Evolutionary conservation across 2,797 vertebrate genomes (phyloP), one percentile per base, ranked within the genome.

Genomic region (Sternotherus odoratus): DNA sequence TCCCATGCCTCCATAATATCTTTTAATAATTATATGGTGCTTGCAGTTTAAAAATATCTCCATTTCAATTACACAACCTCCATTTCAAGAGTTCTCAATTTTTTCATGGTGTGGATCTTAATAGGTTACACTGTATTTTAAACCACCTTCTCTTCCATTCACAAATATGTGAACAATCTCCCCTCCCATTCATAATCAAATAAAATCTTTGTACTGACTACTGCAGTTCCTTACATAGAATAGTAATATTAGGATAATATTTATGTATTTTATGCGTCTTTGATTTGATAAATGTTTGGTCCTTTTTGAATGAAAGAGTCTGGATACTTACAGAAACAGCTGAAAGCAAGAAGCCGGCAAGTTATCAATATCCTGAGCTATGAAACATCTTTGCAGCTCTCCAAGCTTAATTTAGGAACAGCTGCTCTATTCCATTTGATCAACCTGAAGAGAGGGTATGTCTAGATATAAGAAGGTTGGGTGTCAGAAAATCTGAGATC

Each of bases 121-220:
- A 66, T 36, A 21, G 63, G 63, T 36, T 36, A 66, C 36, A 43
- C 43, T 43, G 43, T 43, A 66, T 36, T 36, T 66, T 36, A n/a
- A 36, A 39, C 19, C 36, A 69, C 36, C n/a, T 69, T 69, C 36
- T 5, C 63, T 66, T 66, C 36, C 36, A 39, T 69, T 69, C 36
- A 39, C 63, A 69, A 69, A 69, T 12, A 3, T 36, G 63, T 39
- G 36, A 69, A 69, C 9, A 36, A 24, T 69, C 21, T 39, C 66
- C 21, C 21, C 12, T 75, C 56, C 78, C 75, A 63, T 50, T 57
- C 26, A 7, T 63, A 39, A 46, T 24, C 30, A 53, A 82, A 79
- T 16, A 33, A 12, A 1, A 0, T 1, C 17, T 72, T 33, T 80
- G 85, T 57, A 53, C 2, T 43, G 39, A 21, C 5, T 28, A 33